Conservation (phyloP, 2,888 invertebrate genomes). For the Yponomeuta malinellus region DNA sequence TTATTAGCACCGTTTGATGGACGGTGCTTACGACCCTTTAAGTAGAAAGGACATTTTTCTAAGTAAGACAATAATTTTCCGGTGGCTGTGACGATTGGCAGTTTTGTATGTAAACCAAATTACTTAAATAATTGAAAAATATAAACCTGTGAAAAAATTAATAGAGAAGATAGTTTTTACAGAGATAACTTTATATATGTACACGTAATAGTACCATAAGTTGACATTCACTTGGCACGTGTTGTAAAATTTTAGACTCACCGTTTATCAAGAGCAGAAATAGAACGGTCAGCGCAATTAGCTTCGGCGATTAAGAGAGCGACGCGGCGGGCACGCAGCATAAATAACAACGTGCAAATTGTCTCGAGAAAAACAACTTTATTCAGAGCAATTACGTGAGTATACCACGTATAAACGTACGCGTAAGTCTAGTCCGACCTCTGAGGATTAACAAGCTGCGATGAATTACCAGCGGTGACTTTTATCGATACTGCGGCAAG, state of each 20-base stretch:
- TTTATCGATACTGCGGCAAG: slow-evolving; percentile 21
- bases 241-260: slow-evolving; percentile 28
- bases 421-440: slow-evolving; percentile 23
- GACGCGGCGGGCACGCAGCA: slow-evolving; percentile 22
- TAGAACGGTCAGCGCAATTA: slow-evolving; percentile 32
- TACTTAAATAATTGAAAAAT: too few relatives aligned
- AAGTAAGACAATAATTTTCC: too few relatives aligned
- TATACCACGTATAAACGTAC: slow-evolving; percentile 18
- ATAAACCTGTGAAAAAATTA: too few relatives aligned
- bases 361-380: slow-evolving; percentile 40
- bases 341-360: slow-evolving; percentile 28
- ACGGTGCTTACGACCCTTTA: too few relatives aligned
- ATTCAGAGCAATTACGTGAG: slow-evolving; percentile 35
- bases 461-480: slow-evolving; percentile 22
- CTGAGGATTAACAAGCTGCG: slow-evolving; percentile 23
- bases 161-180: too few relatives aligned
- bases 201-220: not conserved
- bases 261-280: slow-evolving; percentile 29
- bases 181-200: too few relatives aligned
- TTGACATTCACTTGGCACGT: not conserved
- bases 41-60: too few relatives aligned
- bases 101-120: too few relatives aligned
- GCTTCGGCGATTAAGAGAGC: slow-evolving; percentile 31
- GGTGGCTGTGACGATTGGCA: too few relatives aligned
- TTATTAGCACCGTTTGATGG: too few relatives aligned